A percentile compares a stretch with the other conserved stretches of the same genome.
phyloP scores from a whole-genome alignment of 1,140 invertebrate species.

The Pteromalus puparum region DNA sequence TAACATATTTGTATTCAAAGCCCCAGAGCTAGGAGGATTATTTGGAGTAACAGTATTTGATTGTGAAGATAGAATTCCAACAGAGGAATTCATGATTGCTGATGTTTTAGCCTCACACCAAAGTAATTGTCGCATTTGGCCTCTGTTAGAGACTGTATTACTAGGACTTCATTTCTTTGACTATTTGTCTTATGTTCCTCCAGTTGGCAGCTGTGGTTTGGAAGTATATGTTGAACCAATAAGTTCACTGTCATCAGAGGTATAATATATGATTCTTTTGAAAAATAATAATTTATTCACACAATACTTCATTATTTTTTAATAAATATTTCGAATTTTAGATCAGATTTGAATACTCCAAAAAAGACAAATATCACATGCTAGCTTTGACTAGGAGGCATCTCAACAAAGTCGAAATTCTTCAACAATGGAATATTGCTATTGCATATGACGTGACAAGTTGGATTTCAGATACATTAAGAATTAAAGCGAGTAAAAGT shows the following conservation, averaged over 20 bases:
- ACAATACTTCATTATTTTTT: slow-evolving; percentile 43
- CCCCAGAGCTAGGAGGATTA: slow-evolving; percentile 73
- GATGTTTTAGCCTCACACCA: slow-evolving; percentile 73
- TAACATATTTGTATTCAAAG: slow-evolving; percentile 65
- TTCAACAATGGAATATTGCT: slow-evolving; percentile 71
- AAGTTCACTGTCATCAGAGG: slow-evolving; percentile 64
- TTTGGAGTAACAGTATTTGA: slow-evolving; percentile 72
- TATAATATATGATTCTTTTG: slow-evolving; percentile 33
- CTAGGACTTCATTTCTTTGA: slow-evolving; percentile 73
- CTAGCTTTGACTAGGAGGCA: slow-evolving; percentile 64
- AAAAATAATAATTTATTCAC: neutral
- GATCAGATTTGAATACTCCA: slow-evolving; percentile 71
- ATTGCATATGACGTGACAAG: slow-evolving; percentile 63
- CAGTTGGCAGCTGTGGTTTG: slow-evolving; percentile 73
- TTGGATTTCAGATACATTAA: slow-evolving; percentile 66
- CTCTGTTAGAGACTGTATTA: slow-evolving; percentile 69
- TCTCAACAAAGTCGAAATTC: slow-evolving; percentile 60
- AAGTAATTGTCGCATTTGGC: slow-evolving; percentile 74
- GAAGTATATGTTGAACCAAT: slow-evolving; percentile 65
- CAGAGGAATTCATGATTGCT: slow-evolving; percentile 65
- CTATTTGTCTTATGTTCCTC: slow-evolving; percentile 74
- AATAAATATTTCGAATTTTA: slow-evolving; percentile 53
- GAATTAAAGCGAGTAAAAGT: slow-evolving; percentile 68
- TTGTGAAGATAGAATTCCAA: slow-evolving; percentile 69
- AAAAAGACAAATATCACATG: slow-evolving; percentile 63